Base-by-base conservation (phyloP, 2,888 invertebrate species). In the Ptychoptera contaminata region DNA sequence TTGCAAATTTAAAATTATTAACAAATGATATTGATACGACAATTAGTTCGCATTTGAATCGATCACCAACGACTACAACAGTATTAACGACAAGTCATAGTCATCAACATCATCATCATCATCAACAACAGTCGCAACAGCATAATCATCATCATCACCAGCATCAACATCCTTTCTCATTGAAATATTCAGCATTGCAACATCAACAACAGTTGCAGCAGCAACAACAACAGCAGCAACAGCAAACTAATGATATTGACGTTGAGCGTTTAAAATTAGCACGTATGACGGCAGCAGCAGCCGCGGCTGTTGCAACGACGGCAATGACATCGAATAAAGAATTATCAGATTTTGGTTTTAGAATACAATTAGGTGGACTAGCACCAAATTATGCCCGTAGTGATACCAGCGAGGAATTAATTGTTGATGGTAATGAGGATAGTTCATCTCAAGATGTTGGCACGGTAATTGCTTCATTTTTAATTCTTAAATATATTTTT, bases 381-480 rank as follows among this genome's bases (percentile, higher is more conserved):
- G 60, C 65, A 29, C 14, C 40, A 10, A 63, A 57, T 53, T 66
- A 66, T 52, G 59, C 64, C 16, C 54, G 63, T 34, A 66, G 66
- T 52, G 66, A 66, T 52, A 65, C 65, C 43, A 66, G 66, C 46
- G 66, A 66, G 46, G 66, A 66, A 49, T 51, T 66, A n/a, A 64
- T 64, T 48, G 66, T 66, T 5, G 66, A 66, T 52, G 66, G 65
- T 32, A 65, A 65, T 46, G 63, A 63, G 43, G 63, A 65, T 50
- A 63, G 64, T 52, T 63, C 59, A 48, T 65, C 65, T 10, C 63
- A 65, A 46, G 64, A 62, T 46, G 57, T 63, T 44, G 61, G 65
- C 51, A 59, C 66, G 64, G 66, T 66, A 58, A 61, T 65, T 42
- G 16, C n/a, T 15, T 16, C 11, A 8, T 6, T 8, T 30, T 14